Evolutionary conservation across 2,113 vertebrate genomes (phyloP).

Genomic region (Mustelus asterias): DNA sequence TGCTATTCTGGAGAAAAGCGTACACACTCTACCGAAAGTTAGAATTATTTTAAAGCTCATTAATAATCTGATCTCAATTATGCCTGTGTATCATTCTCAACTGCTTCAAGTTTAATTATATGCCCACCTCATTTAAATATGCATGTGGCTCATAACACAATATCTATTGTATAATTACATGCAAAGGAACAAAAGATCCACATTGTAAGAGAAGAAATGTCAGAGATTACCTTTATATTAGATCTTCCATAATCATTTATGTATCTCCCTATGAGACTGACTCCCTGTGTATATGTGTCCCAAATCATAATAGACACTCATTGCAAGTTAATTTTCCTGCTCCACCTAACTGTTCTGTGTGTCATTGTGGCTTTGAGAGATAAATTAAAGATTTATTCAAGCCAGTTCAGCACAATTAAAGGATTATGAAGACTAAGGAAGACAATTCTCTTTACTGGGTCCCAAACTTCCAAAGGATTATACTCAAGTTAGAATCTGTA

Average conservation of each 20-base stretch:
- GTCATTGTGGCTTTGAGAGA: background rate
- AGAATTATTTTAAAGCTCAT: background rate
- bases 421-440: background rate
- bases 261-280: background rate
- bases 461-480: background rate
- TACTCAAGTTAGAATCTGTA: background rate
- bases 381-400: background rate
- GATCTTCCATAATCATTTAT: background rate
- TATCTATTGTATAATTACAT: background rate
- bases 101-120: conserved; percentile 24
- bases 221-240: background rate
- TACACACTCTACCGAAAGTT: background rate
- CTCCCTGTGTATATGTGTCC: background rate
- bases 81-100: background rate
- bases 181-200: background rate
- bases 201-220: background rate
- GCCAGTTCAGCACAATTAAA: background rate
- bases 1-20: background rate
- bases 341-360: background rate
- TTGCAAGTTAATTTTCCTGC: conserved; percentile 9
- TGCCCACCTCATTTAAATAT: background rate
- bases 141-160: background rate
- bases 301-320: background rate
- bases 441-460: background rate
- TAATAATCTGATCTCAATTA: conserved; percentile 3